Evolutionary conservation across 2,888 invertebrate genomes (phyloP).

Genomic region (Drosophila pseudotalamancana): DNA sequence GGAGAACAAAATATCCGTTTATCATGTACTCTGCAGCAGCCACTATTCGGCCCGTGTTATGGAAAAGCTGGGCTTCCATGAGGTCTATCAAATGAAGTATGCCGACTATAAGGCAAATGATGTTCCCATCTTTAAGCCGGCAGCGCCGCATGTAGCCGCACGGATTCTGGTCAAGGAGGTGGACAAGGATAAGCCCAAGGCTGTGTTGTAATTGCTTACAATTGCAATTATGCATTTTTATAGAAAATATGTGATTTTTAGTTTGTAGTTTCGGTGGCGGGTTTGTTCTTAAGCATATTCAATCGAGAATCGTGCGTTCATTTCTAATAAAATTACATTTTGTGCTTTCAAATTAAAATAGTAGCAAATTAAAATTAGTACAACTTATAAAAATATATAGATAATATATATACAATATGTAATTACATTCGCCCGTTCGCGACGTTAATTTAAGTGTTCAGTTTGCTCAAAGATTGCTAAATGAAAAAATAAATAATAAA

Average conservation of each 20-base stretch:
- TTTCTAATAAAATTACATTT: conserved; percentile 29
- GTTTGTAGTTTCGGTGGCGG: conserved; percentile 75
- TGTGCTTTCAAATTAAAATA: conserved; percentile 32
- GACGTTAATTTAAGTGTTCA: conserved; percentile 43
- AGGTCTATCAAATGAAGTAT: conserved; percentile 88
- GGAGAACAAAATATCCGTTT: conserved; percentile 84
- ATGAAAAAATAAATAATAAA: conserved; percentile 16
- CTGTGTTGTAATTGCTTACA: conserved; percentile 29
- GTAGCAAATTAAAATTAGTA: conserved; percentile 41
- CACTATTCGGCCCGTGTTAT: conserved; percentile 90
- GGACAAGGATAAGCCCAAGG: conserved; percentile 30
- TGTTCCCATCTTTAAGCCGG: conserved; percentile 88
- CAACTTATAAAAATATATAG: conserved; percentile 52
- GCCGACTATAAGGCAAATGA: conserved; percentile 87
- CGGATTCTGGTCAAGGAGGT: conserved; percentile 86
- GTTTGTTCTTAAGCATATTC: conserved; percentile 28
- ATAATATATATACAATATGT: conserved; percentile 28
- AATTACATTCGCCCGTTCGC: conserved; percentile 37
- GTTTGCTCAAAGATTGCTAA: conserved; percentile 42
- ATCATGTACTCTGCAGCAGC: conserved; percentile 91
- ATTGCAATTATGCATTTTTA: conserved; percentile 37
- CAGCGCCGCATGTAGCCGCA: conserved; percentile 87
- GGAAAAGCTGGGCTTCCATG: conserved; percentile 89
- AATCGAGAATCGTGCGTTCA: conserved; percentile 24
- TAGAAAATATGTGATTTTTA: conserved; percentile 73